Evolutionary conservation across 1,140 invertebrate genomes (phyloP), one percentile per base, ranked within the genome.

Genomic region (Eriosoma lanigerum): DNA sequence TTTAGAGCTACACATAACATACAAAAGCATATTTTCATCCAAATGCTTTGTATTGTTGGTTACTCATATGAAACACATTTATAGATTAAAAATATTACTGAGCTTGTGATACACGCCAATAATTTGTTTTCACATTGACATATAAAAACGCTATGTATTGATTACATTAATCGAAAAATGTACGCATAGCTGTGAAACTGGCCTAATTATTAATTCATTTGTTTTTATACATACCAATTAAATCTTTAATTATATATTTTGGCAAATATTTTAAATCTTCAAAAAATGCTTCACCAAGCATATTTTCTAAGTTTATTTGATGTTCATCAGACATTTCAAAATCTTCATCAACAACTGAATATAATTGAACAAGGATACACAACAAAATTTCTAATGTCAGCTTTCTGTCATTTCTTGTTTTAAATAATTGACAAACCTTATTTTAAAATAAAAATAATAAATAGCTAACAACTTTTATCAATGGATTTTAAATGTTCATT

Each of bases 361-460:
- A 78, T 9, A 78, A 48, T 62, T 78, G 75, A 62, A 78, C 44
- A 19, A 78, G 10, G 44, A 78, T 78, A 78, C 75, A 78, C 17
- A 78, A 26, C 17, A 78, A n/a, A n/a, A 78, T 78, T 78, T 78
- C 75, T 46, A 78, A 5, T 26, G 75, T 44, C 13, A 78, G 24
- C 19, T 62, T 78, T 78, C 75, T 78, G 17, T 78, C 75, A 48
- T 78, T 78, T 29, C 75, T 62, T 46, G 75, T 78, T 78, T 78
- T 58, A 60, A 78, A 60, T n/a, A 78, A 78, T 60, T 78, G 56
- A 21, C 15, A 19, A 56, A 78, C 54, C 75, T 78, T 44, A 6
- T 26, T 48, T 38, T 38, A 62, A 32, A 75, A 62, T 12, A 78
- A 62, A 56, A 26, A 62, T 62, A 38, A 38, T 38, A 66, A 62